Percentiles rank a stretch among this genome's conserved stretches.
Conservation (phyloP, 2,113 vertebrate genomes). For the Rhabdomys dilectus region DNA sequence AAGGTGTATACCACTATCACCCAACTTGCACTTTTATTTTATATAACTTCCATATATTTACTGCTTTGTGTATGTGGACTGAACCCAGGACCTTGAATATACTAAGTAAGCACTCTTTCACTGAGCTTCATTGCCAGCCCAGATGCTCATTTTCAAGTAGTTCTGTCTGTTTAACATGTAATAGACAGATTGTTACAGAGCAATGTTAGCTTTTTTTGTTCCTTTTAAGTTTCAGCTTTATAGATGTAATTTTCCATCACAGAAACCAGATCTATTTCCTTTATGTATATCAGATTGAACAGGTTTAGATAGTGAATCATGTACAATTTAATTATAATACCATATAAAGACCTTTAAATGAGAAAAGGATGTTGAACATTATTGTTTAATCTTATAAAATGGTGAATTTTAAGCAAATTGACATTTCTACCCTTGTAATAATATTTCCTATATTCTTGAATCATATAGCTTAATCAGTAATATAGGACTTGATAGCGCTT, state of each 20-base stretch:
- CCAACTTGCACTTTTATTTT: not conserved
- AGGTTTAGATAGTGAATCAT: not conserved
- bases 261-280: not conserved
- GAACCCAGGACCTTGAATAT: not conserved
- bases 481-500: not conserved
- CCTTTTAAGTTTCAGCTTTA: not conserved
- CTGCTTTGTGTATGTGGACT: not conserved
- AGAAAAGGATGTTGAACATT: conserved; percentile 59
- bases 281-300: conserved; percentile 5
- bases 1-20: not conserved
- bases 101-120: not conserved
- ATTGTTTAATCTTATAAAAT: conserved; percentile 68
- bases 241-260: conserved; percentile 12
- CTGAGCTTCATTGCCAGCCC: not conserved
- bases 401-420: conserved; percentile 25
- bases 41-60: not conserved
- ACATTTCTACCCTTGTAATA: not conserved
- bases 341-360: conserved; percentile 37
- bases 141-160: not conserved
- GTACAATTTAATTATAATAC: conserved; percentile 33
- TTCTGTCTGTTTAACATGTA: conserved; percentile 47
- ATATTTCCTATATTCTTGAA: conserved; percentile 21
- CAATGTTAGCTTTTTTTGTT: not conserved
- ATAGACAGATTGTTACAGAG: not conserved
- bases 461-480: conserved; percentile 33